Evolutionary conservation across 2,797 vertebrate genomes (phyloP).

Genomic region (Coccyzus lansbergi): DNA sequence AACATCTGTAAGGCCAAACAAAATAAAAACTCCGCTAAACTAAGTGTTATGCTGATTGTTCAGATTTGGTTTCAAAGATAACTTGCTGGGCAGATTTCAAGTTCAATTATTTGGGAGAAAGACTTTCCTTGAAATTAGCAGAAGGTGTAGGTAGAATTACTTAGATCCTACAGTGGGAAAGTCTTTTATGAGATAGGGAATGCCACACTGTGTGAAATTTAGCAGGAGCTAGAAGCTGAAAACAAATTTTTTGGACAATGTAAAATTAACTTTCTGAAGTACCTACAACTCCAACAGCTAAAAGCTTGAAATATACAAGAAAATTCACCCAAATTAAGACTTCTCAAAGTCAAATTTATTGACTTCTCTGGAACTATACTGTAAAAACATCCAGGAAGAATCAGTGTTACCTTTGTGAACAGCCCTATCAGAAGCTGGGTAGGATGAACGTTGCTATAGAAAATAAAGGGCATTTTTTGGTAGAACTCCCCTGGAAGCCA

Average conservation of each 20-base stretch:
- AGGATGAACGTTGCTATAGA: neutral
- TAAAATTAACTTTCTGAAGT: neutral
- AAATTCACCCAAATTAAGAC: neutral
- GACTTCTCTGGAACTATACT: neutral
- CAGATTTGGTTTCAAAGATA: neutral
- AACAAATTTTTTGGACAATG: neutral
- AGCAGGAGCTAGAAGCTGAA: neutral
- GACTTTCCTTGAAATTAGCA: neutral
- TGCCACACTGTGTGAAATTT: neutral
- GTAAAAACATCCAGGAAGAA: neutral
- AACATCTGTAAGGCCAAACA: neutral
- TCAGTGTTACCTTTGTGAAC: neutral
- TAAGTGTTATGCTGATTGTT: fast-evolving
- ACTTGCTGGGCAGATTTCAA: neutral
- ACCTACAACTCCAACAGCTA: neutral
- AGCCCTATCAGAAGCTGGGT: neutral
- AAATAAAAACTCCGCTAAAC: neutral
- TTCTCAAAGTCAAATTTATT: too few relatives aligned
- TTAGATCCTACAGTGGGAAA: neutral
- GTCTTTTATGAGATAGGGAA: neutral
- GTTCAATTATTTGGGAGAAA: neutral
- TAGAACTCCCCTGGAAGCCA: neutral
- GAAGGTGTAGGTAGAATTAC: neutral
- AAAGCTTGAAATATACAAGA: neutral
- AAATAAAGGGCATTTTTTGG: neutral